Evolutionary conservation across 2,113 vertebrate genomes (phyloP).

Genomic region (Ploceus nigricollis): DNA sequence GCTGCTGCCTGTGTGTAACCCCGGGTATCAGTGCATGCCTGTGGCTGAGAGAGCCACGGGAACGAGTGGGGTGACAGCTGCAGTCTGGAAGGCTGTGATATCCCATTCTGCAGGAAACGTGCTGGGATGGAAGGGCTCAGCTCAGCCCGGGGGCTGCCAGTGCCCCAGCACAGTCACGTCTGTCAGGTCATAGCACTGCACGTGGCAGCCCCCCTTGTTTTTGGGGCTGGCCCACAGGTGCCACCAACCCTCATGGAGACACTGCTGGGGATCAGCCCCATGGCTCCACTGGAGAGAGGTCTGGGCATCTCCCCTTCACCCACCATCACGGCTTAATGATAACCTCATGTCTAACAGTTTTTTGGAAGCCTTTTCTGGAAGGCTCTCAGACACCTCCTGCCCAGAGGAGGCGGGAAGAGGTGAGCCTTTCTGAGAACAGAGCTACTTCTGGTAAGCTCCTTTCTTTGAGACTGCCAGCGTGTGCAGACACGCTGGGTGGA

Average conservation of each 20-base stretch:
- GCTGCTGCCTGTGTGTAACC: too few relatives aligned
- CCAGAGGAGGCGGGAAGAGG: background rate
- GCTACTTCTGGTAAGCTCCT: background rate
- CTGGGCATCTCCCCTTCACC: background rate
- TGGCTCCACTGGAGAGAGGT: background rate
- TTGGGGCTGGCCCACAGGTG: background rate
- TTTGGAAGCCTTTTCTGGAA: background rate
- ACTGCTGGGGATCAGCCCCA: background rate
- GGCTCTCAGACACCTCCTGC: background rate
- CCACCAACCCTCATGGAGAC: background rate
- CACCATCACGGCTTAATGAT: rapidly evolving
- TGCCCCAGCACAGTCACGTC: background rate
- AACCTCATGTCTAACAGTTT: background rate
- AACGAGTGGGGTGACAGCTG: background rate
- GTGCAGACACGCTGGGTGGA: background rate
- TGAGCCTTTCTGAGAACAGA: background rate
- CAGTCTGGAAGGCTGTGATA: background rate
- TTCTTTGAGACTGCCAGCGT: background rate
- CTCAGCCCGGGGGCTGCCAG: rapidly evolving
- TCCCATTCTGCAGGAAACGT: background rate
- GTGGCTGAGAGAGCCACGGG: background rate
- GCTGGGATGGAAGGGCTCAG: background rate
- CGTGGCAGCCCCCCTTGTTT: rapidly evolving
- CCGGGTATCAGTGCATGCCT: rapidly evolving
- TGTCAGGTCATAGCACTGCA: background rate